phyloP scores from a whole-genome alignment of 2,797 vertebrate species.

The Spatula versicolor region DNA sequence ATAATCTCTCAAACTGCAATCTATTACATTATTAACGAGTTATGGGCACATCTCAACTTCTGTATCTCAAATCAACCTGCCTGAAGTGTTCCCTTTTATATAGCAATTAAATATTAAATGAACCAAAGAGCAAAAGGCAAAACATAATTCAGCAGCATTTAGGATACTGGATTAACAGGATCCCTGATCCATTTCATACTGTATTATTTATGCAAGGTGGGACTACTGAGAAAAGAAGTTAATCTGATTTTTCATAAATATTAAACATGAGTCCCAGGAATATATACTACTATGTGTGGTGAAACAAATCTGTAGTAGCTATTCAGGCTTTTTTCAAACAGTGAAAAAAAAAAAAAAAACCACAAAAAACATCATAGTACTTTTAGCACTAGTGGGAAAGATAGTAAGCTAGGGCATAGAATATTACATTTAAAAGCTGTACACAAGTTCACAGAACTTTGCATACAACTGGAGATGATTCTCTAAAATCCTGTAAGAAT shows the following conservation, averaged over 20 bases:
- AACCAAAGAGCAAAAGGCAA: background rate
- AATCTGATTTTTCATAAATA: background rate
- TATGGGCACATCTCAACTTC: background rate
- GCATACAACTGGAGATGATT: background rate
- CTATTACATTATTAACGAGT: background rate
- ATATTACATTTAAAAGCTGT: background rate
- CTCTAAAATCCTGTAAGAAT: background rate
- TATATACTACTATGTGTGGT: accelerated
- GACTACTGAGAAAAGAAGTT: background rate
- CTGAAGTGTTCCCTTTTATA: background rate
- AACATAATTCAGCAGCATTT: background rate
- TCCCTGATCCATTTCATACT: background rate
- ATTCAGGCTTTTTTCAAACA: background rate
- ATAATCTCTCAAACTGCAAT: background rate
- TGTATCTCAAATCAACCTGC: background rate
- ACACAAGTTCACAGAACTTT: background rate
- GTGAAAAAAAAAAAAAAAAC: background rate
- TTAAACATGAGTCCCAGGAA: background rate
- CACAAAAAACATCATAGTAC: background rate
- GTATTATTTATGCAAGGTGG: background rate
- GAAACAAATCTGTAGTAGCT: background rate
- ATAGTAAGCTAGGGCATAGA: background rate
- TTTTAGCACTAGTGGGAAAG: background rate
- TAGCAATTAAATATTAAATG: background rate
- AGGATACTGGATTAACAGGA: background rate